Conservation (phyloP, 2,888 invertebrate species). For the Tiphia femorata region DNA sequence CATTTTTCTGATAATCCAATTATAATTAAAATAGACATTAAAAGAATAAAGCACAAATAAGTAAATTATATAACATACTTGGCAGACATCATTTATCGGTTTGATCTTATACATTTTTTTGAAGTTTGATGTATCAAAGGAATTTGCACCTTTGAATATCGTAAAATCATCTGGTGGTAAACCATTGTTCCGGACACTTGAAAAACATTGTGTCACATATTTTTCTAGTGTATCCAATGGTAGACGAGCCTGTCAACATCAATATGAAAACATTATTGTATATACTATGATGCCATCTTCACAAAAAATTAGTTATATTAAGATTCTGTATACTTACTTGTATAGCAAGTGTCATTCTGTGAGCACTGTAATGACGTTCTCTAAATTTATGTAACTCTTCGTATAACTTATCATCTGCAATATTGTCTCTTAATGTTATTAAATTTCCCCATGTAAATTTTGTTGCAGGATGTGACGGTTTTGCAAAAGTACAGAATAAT, state of each 20-base stretch:
- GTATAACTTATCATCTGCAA: constrained; percentile 78
- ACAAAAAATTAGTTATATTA: no score
- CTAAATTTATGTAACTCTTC: constrained; percentile 81
- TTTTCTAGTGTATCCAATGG: constrained; percentile 76
- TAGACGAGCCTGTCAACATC: constrained; percentile 71
- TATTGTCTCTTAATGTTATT: constrained; percentile 77
- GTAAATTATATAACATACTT: constrained; percentile 68
- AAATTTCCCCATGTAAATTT: constrained; percentile 91
- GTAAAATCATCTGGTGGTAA: constrained; percentile 76
- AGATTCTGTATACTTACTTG: constrained; percentile 74
- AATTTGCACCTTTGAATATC: constrained; percentile 68
- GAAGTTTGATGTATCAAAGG: constrained; percentile 76
- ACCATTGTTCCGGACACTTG: constrained; percentile 78
- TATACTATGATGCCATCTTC: not conserved
- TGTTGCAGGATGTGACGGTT: constrained; percentile 78
- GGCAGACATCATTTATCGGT: constrained; percentile 80
- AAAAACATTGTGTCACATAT: constrained; percentile 77
- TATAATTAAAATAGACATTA: not conserved
- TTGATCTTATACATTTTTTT: constrained; percentile 81
- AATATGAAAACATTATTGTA: not conserved
- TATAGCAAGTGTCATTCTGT: constrained; percentile 88
- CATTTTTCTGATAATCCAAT: constrained; percentile 3
- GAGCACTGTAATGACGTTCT: constrained; percentile 84
- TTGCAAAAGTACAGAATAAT: constrained; percentile 79
- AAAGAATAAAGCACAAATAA: not conserved